phyloP scores from a whole-genome alignment of 2,113 vertebrate genomes.

The Austrofundulus limnaeus region DNA sequence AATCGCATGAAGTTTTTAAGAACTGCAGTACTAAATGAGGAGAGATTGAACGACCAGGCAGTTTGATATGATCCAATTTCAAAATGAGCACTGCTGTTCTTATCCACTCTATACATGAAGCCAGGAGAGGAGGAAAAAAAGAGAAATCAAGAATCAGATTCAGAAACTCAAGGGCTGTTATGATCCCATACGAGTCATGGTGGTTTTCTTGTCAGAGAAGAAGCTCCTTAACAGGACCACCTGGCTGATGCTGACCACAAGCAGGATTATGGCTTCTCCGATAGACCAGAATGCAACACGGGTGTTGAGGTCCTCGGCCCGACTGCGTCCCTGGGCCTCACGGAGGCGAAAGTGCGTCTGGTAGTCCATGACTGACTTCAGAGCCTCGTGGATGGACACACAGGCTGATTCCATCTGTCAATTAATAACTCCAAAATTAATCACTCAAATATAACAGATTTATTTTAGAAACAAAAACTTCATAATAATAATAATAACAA shows the following conservation, averaged over 20 bases:
- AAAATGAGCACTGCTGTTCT: constrained; percentile 48
- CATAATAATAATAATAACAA: too few relatives aligned
- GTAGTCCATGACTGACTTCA: constrained; percentile 96
- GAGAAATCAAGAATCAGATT: constrained; percentile 18
- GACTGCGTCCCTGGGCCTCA: constrained; percentile 95
- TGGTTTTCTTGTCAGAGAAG: constrained; percentile 98
- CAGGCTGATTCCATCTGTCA: constrained; percentile 98
- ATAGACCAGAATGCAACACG: constrained; percentile 98
- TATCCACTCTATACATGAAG: constrained; percentile 38
- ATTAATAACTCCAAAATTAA: too few relatives aligned
- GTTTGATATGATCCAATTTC: constrained; percentile 52
- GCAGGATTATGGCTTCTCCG: constrained; percentile 94
- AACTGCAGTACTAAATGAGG: constrained; percentile 36
- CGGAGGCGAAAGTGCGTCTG: constrained; percentile 97
- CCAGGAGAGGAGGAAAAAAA: constrained; percentile 13
- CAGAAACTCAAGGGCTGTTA: constrained; percentile 74
- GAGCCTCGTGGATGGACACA: constrained; percentile 96
- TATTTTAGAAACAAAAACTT: too few relatives aligned
- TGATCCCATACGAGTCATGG: constrained; percentile 92
- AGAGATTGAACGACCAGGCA: constrained; percentile 25
- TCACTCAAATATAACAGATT: neutral
- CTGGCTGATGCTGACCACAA: constrained; percentile 98
- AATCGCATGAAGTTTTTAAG: constrained; percentile 44
- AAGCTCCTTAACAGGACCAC: constrained; percentile 97
- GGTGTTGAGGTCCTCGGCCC: constrained; percentile 95